Conservation (phyloP, 2,113 vertebrate genomes). For the Pelecanus crispus region DNA sequence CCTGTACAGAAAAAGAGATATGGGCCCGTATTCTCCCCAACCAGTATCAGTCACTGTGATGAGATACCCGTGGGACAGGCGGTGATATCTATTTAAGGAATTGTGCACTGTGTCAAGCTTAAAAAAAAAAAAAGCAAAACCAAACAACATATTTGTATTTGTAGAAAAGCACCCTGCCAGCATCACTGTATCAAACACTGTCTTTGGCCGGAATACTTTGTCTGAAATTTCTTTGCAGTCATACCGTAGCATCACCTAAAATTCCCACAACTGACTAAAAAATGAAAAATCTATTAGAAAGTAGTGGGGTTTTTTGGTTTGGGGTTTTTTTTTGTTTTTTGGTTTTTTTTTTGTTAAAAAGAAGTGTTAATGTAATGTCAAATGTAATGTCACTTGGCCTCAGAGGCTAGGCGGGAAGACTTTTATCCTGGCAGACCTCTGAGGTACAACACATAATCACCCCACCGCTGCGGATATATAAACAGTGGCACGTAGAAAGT, state of each 20-base stretch:
- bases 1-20: background rate
- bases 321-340: background rate
- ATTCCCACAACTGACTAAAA: background rate
- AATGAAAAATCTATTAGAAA: background rate
- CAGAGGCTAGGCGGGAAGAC: background rate
- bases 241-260: background rate
- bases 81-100: background rate
- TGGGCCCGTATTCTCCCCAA: background rate
- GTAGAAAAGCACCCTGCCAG: background rate
- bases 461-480: background rate
- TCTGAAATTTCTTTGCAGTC: background rate
- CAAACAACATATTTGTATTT: background rate
- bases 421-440: background rate
- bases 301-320: background rate
- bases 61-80: background rate
- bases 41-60: background rate
- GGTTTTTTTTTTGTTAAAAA: background rate
- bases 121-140: background rate
- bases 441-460: background rate
- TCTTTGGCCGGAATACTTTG: background rate
- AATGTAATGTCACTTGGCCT: background rate
- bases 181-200: rapidly evolving
- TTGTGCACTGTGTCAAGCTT: background rate
- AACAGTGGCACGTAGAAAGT: background rate
- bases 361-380: background rate